These are phyloP conservation scores for Myrmecophaga tridactyla DNA, from an alignment of 2,113 vertebrate species.

Conservation along the genomic window DNA sequence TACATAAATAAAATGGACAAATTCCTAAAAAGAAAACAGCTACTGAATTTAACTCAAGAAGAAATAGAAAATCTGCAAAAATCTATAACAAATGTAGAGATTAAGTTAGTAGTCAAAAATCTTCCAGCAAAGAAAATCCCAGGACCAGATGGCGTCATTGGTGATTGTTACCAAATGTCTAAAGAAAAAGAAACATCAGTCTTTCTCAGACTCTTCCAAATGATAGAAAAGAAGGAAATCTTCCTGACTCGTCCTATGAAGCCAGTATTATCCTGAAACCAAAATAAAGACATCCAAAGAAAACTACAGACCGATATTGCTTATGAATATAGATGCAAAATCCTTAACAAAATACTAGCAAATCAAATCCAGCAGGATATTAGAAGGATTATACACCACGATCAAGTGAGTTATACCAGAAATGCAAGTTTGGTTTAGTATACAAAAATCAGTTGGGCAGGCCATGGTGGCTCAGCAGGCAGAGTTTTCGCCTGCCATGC, in stretches of 20 bases:
- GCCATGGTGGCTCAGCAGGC: too few species aligned
- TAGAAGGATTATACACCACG: background rate
- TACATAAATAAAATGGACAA: background rate
- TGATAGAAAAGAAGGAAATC: background rate
- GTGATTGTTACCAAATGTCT: background rate
- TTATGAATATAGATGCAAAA: background rate
- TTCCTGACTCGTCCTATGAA: background rate
- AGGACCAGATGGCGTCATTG: background rate
- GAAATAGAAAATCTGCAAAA: background rate
- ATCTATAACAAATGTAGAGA: too few species aligned
- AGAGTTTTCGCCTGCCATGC: too few species aligned
- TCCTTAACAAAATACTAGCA: background rate
- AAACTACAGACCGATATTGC: background rate
- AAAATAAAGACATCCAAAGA: background rate
- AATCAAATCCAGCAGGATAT: background rate
- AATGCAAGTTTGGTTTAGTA: background rate
- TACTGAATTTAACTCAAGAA: background rate
- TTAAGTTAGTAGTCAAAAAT: slow-evolving; percentile 1
- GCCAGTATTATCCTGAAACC: background rate
- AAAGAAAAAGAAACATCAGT: background rate
- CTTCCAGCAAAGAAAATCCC: background rate
- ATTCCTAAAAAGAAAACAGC: background rate
- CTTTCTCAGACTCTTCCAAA: background rate
- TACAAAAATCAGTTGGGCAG: background rate
- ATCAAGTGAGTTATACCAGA: background rate